These are phyloP conservation scores for Drosophila peninsularis DNA, from an alignment of 2,888 invertebrate genomes.

Conservation along the genomic window DNA sequence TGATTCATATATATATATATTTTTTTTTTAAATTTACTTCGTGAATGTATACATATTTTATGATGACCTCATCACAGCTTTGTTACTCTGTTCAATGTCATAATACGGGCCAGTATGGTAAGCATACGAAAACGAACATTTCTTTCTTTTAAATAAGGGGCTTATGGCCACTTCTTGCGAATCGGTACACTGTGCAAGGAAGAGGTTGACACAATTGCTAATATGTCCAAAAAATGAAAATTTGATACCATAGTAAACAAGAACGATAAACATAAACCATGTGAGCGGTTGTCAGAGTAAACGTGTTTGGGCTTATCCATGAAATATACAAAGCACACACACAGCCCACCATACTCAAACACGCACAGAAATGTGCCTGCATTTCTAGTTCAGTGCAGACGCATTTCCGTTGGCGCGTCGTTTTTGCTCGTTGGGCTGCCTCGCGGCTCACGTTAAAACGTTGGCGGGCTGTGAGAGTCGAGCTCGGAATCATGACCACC, in stretches of 20 bases:
- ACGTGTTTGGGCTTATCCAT: slow-evolving; percentile 54
- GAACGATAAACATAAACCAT: slow-evolving; percentile 40
- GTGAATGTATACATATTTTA: slow-evolving; percentile 7
- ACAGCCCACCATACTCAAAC: background rate
- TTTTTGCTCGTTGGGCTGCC: slow-evolving; percentile 38
- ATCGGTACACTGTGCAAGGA: background rate
- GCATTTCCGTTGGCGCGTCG: slow-evolving; percentile 65
- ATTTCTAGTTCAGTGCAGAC: slow-evolving; percentile 70
- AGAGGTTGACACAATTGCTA: slow-evolving; percentile 5
- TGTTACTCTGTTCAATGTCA: background rate
- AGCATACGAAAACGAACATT: too few relatives aligned
- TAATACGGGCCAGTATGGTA: too few relatives aligned
- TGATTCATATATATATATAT: slow-evolving; percentile 23
- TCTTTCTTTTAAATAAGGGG: background rate
- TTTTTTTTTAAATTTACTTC: slow-evolving; percentile 21
- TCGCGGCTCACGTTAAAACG: slow-evolving; percentile 36
- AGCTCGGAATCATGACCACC: slow-evolving; percentile 62
- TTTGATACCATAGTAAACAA: slow-evolving; percentile 7
- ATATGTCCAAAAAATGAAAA: slow-evolving; percentile 26
- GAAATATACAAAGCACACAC: slow-evolving; percentile 32
- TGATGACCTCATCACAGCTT: slow-evolving; percentile 11
- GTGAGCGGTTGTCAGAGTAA: slow-evolving; percentile 51
- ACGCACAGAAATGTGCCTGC: slow-evolving; percentile 34
- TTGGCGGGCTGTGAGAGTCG: slow-evolving; percentile 2
- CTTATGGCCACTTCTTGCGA: background rate